phyloP scores from a whole-genome alignment of 2,113 vertebrate genomes.

The Brachyhypopomus gauderio region DNA sequence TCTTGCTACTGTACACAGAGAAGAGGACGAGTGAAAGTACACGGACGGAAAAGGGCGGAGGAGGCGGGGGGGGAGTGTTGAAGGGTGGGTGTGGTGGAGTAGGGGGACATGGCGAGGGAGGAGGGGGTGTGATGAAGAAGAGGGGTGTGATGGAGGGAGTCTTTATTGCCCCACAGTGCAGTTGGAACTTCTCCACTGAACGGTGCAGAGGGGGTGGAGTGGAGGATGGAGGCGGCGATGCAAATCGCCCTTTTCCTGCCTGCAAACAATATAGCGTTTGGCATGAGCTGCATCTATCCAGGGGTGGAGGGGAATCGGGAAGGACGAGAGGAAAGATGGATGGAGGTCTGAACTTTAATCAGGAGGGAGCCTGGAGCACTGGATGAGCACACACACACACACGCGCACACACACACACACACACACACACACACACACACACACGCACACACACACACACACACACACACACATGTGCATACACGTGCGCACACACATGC shows the following conservation, averaged over 20 bases:
- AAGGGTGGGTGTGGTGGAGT: constrained; percentile 22
- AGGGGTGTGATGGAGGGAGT: constrained; percentile 39
- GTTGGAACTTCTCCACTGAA: constrained; percentile 42
- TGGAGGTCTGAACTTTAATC: constrained; percentile 79
- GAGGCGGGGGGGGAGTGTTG: too few species aligned
- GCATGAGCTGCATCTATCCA: constrained; percentile 52
- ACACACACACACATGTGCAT: constrained; percentile 53
- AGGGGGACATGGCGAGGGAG: too few species aligned
- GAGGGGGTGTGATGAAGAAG: too few species aligned
- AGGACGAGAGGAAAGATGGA: constrained; percentile 70
- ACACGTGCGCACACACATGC: too few species aligned
- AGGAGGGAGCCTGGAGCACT: constrained; percentile 73
- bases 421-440: constrained; percentile 59
- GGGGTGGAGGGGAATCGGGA: constrained; percentile 32
- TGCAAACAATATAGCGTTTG: constrained; percentile 58
- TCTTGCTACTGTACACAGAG: too few species aligned
- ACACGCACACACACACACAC: constrained; percentile 64
- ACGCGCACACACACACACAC: constrained; percentile 51
- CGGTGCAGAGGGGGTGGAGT: constrained; percentile 23
- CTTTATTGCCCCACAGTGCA: constrained; percentile 56
- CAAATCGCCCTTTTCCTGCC: constrained; percentile 57
- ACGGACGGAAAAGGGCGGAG: too few species aligned
- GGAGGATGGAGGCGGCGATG: constrained; percentile 54
- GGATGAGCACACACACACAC: constrained; percentile 64
- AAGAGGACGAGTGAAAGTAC: too few species aligned